Evolutionary conservation across 2,888 invertebrate species (phyloP).

Genomic region (Phortica magna): DNA sequence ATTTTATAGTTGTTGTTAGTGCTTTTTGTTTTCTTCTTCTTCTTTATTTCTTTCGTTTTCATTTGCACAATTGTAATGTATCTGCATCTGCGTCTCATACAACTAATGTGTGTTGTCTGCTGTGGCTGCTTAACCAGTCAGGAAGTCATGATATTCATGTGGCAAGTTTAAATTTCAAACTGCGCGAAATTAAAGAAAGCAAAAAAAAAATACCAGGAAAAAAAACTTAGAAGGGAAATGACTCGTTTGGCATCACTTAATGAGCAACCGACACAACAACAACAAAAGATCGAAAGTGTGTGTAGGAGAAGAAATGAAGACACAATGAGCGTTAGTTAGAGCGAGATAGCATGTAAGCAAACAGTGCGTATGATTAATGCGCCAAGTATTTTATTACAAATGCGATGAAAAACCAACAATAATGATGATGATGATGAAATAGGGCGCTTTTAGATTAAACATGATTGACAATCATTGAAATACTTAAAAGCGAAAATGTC

Average conservation of each 20-base stretch:
- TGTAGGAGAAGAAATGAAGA: too few relatives aligned
- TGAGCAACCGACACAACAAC: constrained; percentile 35
- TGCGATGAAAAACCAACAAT: too few relatives aligned
- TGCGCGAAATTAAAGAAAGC: constrained; percentile 38
- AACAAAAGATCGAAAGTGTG: too few relatives aligned
- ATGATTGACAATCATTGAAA: too few relatives aligned
- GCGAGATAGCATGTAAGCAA: background rate
- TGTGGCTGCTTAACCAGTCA: constrained; percentile 30
- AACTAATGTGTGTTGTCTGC: constrained; percentile 36
- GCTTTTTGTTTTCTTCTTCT: constrained; percentile 29
- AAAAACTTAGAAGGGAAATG: background rate
- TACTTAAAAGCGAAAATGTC: too few relatives aligned
- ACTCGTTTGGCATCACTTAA: constrained; percentile 21
- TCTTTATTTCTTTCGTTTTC: background rate
- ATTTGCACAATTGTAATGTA: too few relatives aligned
- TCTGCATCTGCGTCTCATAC: too few relatives aligned
- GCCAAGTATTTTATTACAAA: constrained; percentile 11
- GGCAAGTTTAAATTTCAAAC: constrained; percentile 2
- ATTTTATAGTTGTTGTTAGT: too few relatives aligned
- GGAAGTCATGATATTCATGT: constrained; percentile 31
- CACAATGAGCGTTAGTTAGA: too few relatives aligned
- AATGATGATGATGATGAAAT: too few relatives aligned
- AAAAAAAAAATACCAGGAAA: constrained; percentile 31
- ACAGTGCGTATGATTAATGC: constrained; percentile 28
- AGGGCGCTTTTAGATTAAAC: too few relatives aligned